Conservation (phyloP, 2,888 invertebrate species). For the Pristionchus mayeri region DNA sequence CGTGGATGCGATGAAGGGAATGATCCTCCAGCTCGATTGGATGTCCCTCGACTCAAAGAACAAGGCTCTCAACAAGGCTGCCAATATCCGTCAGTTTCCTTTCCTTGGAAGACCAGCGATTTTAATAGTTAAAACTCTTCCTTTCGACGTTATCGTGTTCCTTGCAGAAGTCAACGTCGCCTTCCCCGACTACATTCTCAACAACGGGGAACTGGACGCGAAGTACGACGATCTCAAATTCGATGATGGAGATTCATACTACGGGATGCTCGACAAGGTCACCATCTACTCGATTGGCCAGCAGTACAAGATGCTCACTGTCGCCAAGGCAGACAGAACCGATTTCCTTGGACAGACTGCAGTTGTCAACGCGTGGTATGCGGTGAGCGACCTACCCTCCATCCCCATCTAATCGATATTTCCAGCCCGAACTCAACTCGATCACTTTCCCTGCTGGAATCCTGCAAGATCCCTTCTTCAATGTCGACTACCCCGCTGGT, state of each 20-base stretch:
- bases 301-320: not conserved
- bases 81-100: slow-evolving; percentile 56
- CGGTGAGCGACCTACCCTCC: slow-evolving; percentile 7
- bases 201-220: slow-evolving; percentile 54
- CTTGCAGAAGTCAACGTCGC: slow-evolving; percentile 62
- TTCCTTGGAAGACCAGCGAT: too few species aligned
- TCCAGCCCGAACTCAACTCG: slow-evolving; percentile 69
- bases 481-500: slow-evolving; percentile 68
- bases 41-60: slow-evolving; percentile 59
- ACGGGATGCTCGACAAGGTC: slow-evolving; percentile 59
- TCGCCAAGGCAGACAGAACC: slow-evolving; percentile 54
- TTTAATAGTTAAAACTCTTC: too few species aligned
- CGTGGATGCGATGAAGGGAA: slow-evolving; percentile 67
- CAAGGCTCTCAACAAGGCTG: slow-evolving; percentile 62
- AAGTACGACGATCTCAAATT: slow-evolving; percentile 56
- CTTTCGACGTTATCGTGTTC: too few species aligned
- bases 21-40: slow-evolving; percentile 69
- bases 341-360: slow-evolving; percentile 70
- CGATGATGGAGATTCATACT: slow-evolving; percentile 61
- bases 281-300: slow-evolving; percentile 20
- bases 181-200: slow-evolving; percentile 65
- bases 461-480: slow-evolving; percentile 70
- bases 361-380: slow-evolving; percentile 73
- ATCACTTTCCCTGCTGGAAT: slow-evolving; percentile 74
- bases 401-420: not conserved